These are phyloP conservation scores for Exocentrus adspersus DNA, from an alignment of 2,888 invertebrate genomes.

Conservation along the genomic window DNA sequence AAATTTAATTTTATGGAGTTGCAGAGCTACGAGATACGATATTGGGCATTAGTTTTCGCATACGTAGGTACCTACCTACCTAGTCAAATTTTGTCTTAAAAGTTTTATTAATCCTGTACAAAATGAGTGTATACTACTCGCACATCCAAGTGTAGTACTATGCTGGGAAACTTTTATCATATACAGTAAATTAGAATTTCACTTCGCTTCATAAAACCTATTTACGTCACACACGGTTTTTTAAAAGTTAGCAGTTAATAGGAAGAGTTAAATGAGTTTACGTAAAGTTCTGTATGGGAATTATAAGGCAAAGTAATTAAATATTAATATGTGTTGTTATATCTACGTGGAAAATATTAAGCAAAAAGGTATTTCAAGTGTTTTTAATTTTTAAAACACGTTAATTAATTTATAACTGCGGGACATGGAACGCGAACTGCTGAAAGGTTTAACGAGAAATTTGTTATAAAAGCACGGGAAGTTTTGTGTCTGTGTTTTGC, in stretches of 20 bases:
- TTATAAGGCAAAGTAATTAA: not conserved
- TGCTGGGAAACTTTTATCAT: slow-evolving; percentile 15
- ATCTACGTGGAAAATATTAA: not conserved
- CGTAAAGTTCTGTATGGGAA: not conserved
- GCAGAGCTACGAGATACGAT: not conserved
- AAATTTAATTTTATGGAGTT: no score
- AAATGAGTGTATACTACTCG: not conserved
- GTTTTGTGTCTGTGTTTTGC: not conserved
- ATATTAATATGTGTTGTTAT: slow-evolving; percentile 1
- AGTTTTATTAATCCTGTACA: not conserved
- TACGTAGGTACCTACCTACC: no score
- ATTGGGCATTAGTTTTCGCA: not conserved
- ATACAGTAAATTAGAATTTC: slow-evolving; percentile 12
- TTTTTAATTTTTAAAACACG: not conserved
- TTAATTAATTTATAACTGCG: not conserved
- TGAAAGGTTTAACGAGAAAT: not conserved
- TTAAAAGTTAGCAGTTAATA: slow-evolving; percentile 20
- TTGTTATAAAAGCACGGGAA: not conserved
- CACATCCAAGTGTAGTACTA: not conserved
- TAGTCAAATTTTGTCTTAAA: not conserved
- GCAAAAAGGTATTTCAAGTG: not conserved
- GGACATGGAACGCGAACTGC: not conserved
- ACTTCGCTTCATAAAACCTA: slow-evolving; percentile 16
- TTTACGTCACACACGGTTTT: slow-evolving; percentile 15
- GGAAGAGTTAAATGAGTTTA: slow-evolving; percentile 21